Evolutionary conservation across 23 tunicate genomes (phyloP), one percentile per base, ranked within the genome.

Genomic region (Halocynthia roretzi): DNA sequence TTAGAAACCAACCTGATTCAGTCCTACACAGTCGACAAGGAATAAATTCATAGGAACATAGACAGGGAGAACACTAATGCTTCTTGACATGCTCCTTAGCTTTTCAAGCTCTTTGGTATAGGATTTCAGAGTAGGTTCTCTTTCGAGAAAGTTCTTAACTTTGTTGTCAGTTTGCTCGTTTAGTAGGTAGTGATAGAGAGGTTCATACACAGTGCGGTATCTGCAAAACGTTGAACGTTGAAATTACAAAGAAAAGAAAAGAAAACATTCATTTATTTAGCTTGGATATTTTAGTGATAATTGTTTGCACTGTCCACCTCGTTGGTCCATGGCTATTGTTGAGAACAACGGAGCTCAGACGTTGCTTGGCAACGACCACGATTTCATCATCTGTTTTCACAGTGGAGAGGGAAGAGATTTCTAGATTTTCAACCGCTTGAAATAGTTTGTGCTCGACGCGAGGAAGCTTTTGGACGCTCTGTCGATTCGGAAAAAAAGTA

Each of bases 291-390:
- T 60, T 60, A 31, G 44, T 31, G 44, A 31, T 31, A 31, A 31
- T 31, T 31, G 44, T 31, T 31, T 31, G 54, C 49, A 10, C 78
- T 44, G 23, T 71, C 62, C 54, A 87, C 95, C 83, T 80, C 44
- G 82, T 80, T 7, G 96, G 96, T 6, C 96, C 96, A 69, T 84
- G 82, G 54, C 96, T 83, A 58, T 89, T 89, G 72, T 74, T 80
- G 15, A 71, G 80, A 14, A 84, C 81, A 31, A 84, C 88, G 0
- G 88, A 85, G 50, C 88, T 80, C 48, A 89, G 80, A 8, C 96
- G 88, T 84, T 83, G 96, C 71, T 89, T 89, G 23, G 96, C 88
- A 76, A 84, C 96, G 55, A 80, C 74, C 40, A 89, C 96, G n/a
- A 89, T 80, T 76, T 89, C 96, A 56, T 89, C 96, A 8, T 80